phyloP scores from a whole-genome alignment of 2,888 invertebrate genomes.

The Papilio demoleus region DNA sequence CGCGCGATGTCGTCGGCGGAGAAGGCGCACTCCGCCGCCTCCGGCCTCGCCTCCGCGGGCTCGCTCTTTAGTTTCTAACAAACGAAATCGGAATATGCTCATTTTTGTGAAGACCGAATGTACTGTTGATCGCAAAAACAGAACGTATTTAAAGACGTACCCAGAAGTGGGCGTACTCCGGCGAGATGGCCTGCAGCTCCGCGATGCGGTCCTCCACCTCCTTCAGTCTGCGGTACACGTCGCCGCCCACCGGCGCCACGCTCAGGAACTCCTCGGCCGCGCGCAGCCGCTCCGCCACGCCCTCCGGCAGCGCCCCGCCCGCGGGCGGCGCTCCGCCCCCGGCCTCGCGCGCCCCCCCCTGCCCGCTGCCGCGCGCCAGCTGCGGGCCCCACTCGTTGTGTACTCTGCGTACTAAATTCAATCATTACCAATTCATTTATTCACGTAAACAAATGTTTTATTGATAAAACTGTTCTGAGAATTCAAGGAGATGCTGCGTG shows the following conservation, averaged over 20 bases:
- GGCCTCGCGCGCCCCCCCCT: slow-evolving; percentile 50
- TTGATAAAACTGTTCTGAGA: no score
- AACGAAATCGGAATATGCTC: slow-evolving; percentile 6
- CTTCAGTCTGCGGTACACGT: slow-evolving; percentile 88
- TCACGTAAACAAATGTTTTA: no score
- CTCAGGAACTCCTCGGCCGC: slow-evolving; percentile 86
- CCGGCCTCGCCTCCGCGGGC: slow-evolving; percentile 51
- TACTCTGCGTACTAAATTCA: slow-evolving; percentile 85
- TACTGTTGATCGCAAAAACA: background rate
- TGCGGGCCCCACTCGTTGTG: slow-evolving; percentile 89
- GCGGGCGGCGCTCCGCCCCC: slow-evolving; percentile 36
- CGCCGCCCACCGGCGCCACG: slow-evolving; percentile 81
- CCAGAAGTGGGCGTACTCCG: slow-evolving; percentile 89
- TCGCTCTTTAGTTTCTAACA: slow-evolving; percentile 55
- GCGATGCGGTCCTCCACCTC: slow-evolving; percentile 89
- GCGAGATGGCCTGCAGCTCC: slow-evolving; percentile 89
- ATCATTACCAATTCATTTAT: background rate
- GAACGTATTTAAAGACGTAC: slow-evolving; percentile 48
- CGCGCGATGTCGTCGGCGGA: slow-evolving; percentile 71
- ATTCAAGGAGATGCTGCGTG: no score
- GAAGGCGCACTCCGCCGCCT: slow-evolving; percentile 63
- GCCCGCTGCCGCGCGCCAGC: slow-evolving; percentile 58
- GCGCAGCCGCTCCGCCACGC: slow-evolving; percentile 87
- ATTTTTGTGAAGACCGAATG: background rate
- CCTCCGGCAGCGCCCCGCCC: slow-evolving; percentile 72